Base-by-base conservation (phyloP, 2,888 invertebrate species). In the Scaptomyza caliginosa region DNA sequence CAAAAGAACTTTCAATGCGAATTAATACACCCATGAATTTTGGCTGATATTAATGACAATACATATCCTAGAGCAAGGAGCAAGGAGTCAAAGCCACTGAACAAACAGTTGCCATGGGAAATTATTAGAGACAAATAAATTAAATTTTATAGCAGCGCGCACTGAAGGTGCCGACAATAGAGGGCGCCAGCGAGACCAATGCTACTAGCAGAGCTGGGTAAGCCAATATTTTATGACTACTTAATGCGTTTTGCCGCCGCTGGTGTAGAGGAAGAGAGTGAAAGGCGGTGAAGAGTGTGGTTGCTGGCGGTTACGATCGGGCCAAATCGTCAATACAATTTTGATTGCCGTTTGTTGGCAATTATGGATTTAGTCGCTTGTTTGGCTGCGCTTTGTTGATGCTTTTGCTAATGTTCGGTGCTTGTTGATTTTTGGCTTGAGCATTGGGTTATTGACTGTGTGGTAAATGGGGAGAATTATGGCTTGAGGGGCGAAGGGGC, bases 121-220 rank as follows among this genome's bases (percentile, higher is more conserved):
- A 83, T 83, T 86, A 83, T 83, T 83, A 76, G 81, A 81, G 72
- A 74, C 86, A 83, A 83, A 83, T 83, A 86, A 83, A 83, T 83
- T 86, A 78, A 78, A 83, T 84, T 83, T 86, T 86, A 83, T 83
- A 67, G 78, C 76, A 43, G 48, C 50, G 72, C 65, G 80, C 59
- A 46, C 77, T 67, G 63, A 67, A 83, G 83, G 73, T 71, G 73
- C 75, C 49, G 60, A 43, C 67, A 55, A 67, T 66, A 54, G 67
- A 57, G 70, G 60, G 58, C 51, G 74, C 55, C 39, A 48, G 40
- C 6, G 42, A 52, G 49, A 39, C 50, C 30, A 32, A 42, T 38
- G 73, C 68, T 45, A 32, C 26, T 7, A 4, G 30, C 34, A 2
- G 34, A 16, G 13, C 52, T 28, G 60, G 62, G 57, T 76, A 51